phyloP scores from a whole-genome alignment of 2,888 invertebrate genomes.

The Drosophila anceps region DNA sequence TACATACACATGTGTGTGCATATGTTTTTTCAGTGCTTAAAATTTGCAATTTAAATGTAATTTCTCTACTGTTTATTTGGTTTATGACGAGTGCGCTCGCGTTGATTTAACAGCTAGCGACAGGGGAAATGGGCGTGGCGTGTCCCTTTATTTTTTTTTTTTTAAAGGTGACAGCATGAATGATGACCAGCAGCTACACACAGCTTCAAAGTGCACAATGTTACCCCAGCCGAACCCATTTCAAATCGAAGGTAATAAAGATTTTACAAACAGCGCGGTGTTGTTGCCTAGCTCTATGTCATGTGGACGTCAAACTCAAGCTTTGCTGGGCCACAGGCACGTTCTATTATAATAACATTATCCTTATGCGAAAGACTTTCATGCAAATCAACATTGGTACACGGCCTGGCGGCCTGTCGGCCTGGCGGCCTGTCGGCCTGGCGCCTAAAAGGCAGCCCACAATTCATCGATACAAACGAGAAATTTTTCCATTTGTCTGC shows the following conservation, averaged over 20 bases:
- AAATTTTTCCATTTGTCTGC: constrained; percentile 18
- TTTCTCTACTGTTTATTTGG: constrained; percentile 75
- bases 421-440: constrained; percentile 18
- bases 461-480: constrained; percentile 29
- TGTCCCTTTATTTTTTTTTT: constrained; percentile 6
- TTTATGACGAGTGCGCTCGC: constrained; percentile 65
- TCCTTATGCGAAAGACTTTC: constrained; percentile 11
- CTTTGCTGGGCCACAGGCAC: constrained; percentile 23
- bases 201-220: background rate
- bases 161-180: constrained; percentile 34
- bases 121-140: constrained; percentile 26
- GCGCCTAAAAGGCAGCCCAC: constrained; percentile 45
- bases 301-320: constrained; percentile 3
- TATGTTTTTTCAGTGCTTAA: constrained; percentile 35
- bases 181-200: constrained; percentile 26
- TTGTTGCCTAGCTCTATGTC: background rate
- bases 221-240: background rate
- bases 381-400: constrained; percentile 22
- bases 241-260: constrained; percentile 12
- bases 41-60: constrained; percentile 79
- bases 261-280: background rate
- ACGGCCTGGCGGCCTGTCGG: constrained; percentile 15
- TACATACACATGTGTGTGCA: too few species aligned
- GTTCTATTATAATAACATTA: constrained; percentile 34
- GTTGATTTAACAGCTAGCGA: constrained; percentile 58